These are phyloP conservation scores for Cyclophora albipunctata DNA, from an alignment of 2,888 invertebrate species.

Conservation along the genomic window DNA sequence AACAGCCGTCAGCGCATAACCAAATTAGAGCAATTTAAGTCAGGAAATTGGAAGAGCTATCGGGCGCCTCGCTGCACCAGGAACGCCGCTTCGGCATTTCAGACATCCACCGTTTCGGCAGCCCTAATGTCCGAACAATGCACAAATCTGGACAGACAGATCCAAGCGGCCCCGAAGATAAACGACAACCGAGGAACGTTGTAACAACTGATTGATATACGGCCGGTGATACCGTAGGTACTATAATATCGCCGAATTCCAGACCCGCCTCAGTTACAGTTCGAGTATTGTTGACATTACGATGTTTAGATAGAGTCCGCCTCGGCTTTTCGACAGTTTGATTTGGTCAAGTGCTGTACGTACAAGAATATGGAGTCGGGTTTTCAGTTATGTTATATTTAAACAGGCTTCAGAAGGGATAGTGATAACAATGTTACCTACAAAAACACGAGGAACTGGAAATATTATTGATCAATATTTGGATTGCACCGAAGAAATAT, in stretches of 20 bases:
- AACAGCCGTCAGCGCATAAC: conserved; percentile 67
- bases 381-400: conserved; percentile 9
- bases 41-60: conserved; percentile 74
- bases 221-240: conserved; percentile 61
- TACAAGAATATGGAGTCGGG: conserved; percentile 17
- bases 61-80: conserved; percentile 52
- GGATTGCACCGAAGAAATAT: no score
- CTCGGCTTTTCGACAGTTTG: conserved; percentile 42
- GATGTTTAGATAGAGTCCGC: conserved; percentile 59
- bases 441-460: background rate
- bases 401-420: conserved; percentile 9
- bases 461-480: no score
- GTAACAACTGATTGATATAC: conserved; percentile 75
- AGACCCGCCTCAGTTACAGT: conserved; percentile 65
- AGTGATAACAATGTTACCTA: background rate
- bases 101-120: conserved; percentile 36
- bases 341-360: conserved; percentile 36
- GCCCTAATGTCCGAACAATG: conserved; percentile 72
- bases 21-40: conserved; percentile 75
- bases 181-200: conserved; percentile 68
- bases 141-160: conserved; percentile 70
- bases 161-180: conserved; percentile 67
- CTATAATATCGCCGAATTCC: conserved; percentile 59
- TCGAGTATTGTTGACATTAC: conserved; percentile 66
- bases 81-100: conserved; percentile 2